These are phyloP conservation scores for Meghimatium bilineatum DNA, from an alignment of 2,888 invertebrate species.

Conservation along the genomic window DNA sequence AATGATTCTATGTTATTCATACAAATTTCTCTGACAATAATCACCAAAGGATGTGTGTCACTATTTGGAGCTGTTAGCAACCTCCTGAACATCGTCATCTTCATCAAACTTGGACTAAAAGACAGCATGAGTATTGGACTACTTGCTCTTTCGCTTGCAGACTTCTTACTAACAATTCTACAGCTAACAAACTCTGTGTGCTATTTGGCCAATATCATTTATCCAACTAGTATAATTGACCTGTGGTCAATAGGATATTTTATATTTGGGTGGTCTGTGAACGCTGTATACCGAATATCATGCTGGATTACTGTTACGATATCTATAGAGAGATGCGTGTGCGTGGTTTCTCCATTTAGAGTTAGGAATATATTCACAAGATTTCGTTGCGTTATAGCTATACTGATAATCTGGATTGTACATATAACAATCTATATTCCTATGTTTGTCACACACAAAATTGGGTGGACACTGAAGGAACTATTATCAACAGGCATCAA, in stretches of 20 bases:
- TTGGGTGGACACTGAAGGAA: background rate
- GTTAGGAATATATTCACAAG: conserved; percentile 29
- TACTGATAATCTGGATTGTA: background rate
- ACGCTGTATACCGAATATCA: conserved; percentile 7
- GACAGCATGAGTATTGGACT: conserved; percentile 44
- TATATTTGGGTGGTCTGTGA: background rate
- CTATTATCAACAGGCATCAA: background rate
- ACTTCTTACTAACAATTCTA: background rate
- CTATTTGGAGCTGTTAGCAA: conserved; percentile 8
- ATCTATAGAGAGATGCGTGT: conserved; percentile 33
- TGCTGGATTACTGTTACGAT: conserved; percentile 37
- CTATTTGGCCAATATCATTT: background rate
- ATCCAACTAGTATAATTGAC: background rate
- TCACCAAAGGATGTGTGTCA: background rate
- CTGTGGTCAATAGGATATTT: background rate
- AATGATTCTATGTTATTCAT: background rate
- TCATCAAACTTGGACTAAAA: conserved; percentile 23
- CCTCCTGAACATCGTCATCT: conserved; percentile 25
- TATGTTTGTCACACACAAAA: conserved; percentile 1
- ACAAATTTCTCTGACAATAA: background rate
- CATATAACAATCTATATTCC: conserved; percentile 10
- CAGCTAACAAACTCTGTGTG: background rate
- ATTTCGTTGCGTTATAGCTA: background rate
- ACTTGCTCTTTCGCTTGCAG: conserved; percentile 33
- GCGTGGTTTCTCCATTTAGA: conserved; percentile 35